Conservation (phyloP, 2,888 invertebrate genomes). For the Chrysolina haemoptera region DNA sequence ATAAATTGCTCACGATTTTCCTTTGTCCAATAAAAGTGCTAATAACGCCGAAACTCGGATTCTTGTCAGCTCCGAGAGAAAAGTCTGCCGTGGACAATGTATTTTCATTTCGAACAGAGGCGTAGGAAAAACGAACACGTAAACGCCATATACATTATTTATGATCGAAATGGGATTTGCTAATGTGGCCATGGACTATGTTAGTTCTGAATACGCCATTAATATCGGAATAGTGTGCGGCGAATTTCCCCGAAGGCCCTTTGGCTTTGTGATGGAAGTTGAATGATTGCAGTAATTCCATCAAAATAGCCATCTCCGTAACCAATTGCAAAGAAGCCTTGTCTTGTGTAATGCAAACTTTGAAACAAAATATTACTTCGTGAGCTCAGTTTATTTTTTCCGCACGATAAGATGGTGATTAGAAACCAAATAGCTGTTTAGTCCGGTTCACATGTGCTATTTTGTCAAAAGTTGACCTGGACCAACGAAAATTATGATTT, state of each 20-base stretch:
- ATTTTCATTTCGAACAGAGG: constrained; percentile 30
- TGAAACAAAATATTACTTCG: too few relatives aligned
- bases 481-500: too few relatives aligned
- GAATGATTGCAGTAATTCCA: not conserved
- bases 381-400: too few relatives aligned
- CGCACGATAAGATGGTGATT: too few relatives aligned
- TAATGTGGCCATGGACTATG: constrained; percentile 1
- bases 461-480: too few relatives aligned
- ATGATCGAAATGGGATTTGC: constrained; percentile 16
- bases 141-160: constrained; percentile 24
- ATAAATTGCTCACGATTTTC: constrained; percentile 54
- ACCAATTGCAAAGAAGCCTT: too few relatives aligned
- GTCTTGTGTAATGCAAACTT: too few relatives aligned
- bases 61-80: constrained; percentile 30
- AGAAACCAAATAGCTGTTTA: too few relatives aligned
- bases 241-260: not conserved
- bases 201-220: constrained; percentile 8
- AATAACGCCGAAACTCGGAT: constrained; percentile 53
- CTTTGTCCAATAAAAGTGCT: constrained; percentile 59
- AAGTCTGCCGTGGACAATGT: constrained; percentile 30
- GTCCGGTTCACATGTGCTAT: too few relatives aligned
- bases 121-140: constrained; percentile 17
- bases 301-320: not conserved
- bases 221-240: not conserved
- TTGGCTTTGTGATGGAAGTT: not conserved